phyloP scores from a whole-genome alignment of 2,113 vertebrate species.

The Rallus limicola region DNA sequence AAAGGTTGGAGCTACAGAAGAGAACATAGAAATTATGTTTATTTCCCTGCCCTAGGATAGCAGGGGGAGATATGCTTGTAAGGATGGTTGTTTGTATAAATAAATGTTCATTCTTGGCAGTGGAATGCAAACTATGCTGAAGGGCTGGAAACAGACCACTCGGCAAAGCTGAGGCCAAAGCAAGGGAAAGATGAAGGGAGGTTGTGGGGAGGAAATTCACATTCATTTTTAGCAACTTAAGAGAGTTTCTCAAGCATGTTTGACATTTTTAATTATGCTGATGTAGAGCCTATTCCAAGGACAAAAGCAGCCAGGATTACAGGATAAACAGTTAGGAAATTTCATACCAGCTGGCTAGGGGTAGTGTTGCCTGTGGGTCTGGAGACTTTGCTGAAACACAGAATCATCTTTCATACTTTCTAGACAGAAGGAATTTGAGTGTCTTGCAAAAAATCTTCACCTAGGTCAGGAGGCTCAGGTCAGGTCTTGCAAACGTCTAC shows the following conservation, averaged over 20 bases:
- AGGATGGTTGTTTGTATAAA: constrained; percentile 71
- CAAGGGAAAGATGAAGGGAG: constrained; percentile 19
- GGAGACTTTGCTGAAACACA: not conserved
- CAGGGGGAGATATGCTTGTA: constrained; percentile 29
- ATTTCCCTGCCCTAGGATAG: constrained; percentile 2
- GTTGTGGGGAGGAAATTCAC: constrained; percentile 42
- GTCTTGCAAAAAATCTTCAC: constrained; percentile 36
- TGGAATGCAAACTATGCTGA: constrained; percentile 75
- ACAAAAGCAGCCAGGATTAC: constrained; percentile 45
- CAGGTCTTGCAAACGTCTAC: not conserved
- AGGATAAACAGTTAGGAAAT: constrained; percentile 39
- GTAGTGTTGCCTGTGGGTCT: not conserved
- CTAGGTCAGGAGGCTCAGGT: not conserved
- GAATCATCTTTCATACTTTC: constrained; percentile 22
- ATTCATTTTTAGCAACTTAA: constrained; percentile 59
- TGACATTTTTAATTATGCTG: constrained; percentile 60
- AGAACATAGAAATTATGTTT: not conserved
- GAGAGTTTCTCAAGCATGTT: constrained; percentile 67
- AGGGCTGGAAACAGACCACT: constrained; percentile 59
- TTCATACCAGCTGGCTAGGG: not conserved
- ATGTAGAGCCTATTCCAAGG: constrained; percentile 27
- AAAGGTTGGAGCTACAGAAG: not conserved
- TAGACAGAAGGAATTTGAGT: constrained; percentile 46
- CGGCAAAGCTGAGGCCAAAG: constrained; percentile 61
- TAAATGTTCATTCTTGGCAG: constrained; percentile 72